Evolutionary conservation across 2,888 invertebrate genomes (phyloP).

Genomic region (Pecten maximus): DNA sequence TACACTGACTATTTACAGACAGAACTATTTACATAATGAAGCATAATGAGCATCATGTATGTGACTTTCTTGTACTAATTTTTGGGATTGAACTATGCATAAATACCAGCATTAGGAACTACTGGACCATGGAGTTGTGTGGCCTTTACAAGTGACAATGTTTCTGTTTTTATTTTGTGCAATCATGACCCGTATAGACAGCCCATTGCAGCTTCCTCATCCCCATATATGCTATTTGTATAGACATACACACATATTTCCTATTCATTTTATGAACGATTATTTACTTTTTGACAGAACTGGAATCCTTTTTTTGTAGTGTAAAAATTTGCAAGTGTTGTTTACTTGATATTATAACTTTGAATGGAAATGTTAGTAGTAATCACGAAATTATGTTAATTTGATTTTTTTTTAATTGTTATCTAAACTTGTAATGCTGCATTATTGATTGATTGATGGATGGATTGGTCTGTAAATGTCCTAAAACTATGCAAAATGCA

Average conservation of each 20-base stretch:
- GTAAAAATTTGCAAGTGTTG: constrained; percentile 46
- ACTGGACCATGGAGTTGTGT: constrained; percentile 13
- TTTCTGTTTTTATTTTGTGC: neutral
- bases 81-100: neutral
- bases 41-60: constrained; percentile 25
- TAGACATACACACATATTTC: constrained; percentile 16
- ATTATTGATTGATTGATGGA: constrained; percentile 51
- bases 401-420: constrained; percentile 22
- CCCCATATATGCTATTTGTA: neutral
- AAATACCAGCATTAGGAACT: neutral
- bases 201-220: constrained; percentile 21
- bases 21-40: neutral
- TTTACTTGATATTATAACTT: constrained; percentile 45
- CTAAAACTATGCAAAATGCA: constrained; percentile 57
- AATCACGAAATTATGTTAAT: constrained; percentile 34
- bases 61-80: constrained; percentile 6
- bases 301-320: constrained; percentile 45
- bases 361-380: constrained; percentile 54
- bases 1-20: neutral
- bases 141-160: constrained; percentile 15
- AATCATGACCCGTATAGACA: constrained; percentile 22
- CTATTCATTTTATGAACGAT: constrained; percentile 11
- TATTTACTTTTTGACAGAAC: constrained; percentile 28
- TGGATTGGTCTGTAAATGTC: constrained; percentile 50
- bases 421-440: constrained; percentile 49